Conservation (phyloP, 2,888 invertebrate genomes). For the Machimus rusticus region DNA sequence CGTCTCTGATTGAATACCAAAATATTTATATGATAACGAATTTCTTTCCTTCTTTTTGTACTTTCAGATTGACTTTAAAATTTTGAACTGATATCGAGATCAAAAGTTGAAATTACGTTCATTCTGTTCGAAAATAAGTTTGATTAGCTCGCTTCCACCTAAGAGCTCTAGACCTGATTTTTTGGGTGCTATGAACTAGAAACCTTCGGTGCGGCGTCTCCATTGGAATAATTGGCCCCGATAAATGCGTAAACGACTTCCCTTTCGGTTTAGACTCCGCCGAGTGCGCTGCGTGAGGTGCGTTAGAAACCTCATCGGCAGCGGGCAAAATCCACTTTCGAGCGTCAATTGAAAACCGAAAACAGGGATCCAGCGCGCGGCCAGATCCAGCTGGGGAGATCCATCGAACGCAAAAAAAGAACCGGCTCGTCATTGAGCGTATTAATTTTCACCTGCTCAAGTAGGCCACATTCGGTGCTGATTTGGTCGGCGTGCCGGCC, state of each 20-base stretch:
- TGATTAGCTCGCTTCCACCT: background rate
- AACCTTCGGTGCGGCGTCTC: background rate
- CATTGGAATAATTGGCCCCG: background rate
- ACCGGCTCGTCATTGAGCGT: constrained; percentile 12
- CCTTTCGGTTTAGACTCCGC: background rate
- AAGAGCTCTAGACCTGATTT: background rate
- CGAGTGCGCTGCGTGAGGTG: background rate
- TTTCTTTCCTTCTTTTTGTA: background rate
- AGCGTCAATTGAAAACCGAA: background rate
- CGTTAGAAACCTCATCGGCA: background rate
- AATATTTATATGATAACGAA: background rate
- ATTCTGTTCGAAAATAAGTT: background rate
- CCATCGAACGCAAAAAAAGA: background rate
- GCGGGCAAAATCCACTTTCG: background rate
- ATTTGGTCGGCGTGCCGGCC: background rate
- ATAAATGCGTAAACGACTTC: background rate
- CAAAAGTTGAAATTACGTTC: background rate
- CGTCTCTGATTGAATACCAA: no score
- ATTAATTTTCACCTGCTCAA: constrained; percentile 30
- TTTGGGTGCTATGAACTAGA: background rate
- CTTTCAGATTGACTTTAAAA: background rate
- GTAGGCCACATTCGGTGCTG: constrained; percentile 6
- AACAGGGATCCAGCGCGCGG: background rate
- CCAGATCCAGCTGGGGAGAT: background rate
- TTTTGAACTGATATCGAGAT: background rate